Evolutionary conservation across 2,113 vertebrate species (phyloP).

Genomic region (Psilopsiagon aurifrons): DNA sequence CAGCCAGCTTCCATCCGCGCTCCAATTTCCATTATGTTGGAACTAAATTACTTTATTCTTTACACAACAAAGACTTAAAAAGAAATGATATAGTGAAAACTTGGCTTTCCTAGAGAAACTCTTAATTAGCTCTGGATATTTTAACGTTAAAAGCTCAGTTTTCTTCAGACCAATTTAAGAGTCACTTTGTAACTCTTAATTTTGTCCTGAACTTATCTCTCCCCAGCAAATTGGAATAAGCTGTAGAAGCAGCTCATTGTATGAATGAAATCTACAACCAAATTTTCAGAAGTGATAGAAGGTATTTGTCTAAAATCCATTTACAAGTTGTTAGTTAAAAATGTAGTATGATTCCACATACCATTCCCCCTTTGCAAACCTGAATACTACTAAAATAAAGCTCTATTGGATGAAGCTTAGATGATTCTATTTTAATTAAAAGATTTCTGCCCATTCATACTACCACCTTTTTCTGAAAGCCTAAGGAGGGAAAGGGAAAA

Average conservation of each 20-base stretch:
- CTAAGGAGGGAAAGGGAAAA: not conserved
- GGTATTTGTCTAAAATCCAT: not conserved
- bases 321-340: not conserved
- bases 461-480: not conserved
- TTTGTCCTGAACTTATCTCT: not conserved
- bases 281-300: not conserved
- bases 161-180: not conserved
- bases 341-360: not conserved
- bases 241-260: not conserved
- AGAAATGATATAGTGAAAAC: not conserved
- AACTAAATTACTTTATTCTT: constrained; percentile 11
- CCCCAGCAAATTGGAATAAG: not conserved
- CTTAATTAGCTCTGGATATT: not conserved
- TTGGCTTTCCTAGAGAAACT: not conserved
- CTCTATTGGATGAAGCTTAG: not conserved
- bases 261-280: not conserved
- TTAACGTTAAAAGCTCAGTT: not conserved
- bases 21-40: not conserved
- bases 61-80: not conserved
- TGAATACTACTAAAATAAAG: not conserved
- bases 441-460: not conserved
- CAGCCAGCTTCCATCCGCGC: not conserved
- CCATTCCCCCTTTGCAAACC: not conserved
- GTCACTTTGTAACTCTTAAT: not conserved
- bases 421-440: not conserved